Conservation (phyloP, 2,113 vertebrate species). For the Callospermophilus lateralis region DNA sequence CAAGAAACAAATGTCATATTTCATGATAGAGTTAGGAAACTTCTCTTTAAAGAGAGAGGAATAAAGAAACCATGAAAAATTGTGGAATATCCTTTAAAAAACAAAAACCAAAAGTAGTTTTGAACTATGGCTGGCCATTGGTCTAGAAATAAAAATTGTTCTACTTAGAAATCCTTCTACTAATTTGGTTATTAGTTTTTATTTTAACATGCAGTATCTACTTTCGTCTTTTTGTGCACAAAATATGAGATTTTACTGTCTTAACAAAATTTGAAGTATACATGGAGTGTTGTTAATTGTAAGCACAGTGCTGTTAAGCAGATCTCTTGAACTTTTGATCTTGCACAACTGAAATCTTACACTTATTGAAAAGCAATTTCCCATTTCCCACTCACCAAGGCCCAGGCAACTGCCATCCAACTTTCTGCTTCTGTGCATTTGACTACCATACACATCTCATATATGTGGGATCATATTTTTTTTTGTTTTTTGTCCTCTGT, state of each 20-base stretch:
- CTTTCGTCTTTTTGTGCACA: background rate
- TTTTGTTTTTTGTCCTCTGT: background rate
- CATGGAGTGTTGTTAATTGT: background rate
- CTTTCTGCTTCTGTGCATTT: background rate
- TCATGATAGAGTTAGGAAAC: slow-evolving; percentile 40
- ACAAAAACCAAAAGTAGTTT: background rate
- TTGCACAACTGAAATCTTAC: background rate
- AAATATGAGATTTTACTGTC: background rate
- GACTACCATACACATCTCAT: background rate
- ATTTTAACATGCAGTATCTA: background rate
- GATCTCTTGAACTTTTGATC: background rate
- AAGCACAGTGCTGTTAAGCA: background rate
- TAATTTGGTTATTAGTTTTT: slow-evolving; percentile 19
- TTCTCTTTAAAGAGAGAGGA: slow-evolving; percentile 10
- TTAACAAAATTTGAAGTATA: background rate
- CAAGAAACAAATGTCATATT: slow-evolving; percentile 28
- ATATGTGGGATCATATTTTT: background rate
- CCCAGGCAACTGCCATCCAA: background rate
- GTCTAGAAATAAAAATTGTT: slow-evolving; percentile 36
- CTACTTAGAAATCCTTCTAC: background rate
- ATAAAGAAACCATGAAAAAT: slow-evolving; percentile 40
- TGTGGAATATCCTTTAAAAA: slow-evolving; percentile 38
- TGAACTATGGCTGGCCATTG: background rate
- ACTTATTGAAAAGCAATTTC: background rate
- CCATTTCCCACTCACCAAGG: background rate